Percentiles rank a stretch among this genome's conserved stretches.
These are phyloP conservation scores for Neuroterus valhalla DNA, from an alignment of 1,140 invertebrate genomes.

Conservation along the genomic window DNA sequence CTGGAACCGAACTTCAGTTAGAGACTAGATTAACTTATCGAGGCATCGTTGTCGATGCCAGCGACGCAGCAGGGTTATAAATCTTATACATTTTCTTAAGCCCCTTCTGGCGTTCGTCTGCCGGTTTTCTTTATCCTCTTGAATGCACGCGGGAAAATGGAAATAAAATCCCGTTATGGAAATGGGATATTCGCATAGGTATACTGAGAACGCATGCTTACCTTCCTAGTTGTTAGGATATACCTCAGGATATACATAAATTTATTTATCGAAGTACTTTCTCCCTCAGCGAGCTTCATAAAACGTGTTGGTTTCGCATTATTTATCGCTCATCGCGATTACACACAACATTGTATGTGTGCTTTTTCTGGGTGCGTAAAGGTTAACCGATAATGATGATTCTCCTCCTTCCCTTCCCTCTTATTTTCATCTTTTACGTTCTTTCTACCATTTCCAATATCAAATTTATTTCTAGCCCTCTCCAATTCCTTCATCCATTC, in stretches of 20 bases:
- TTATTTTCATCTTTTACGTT: background rate
- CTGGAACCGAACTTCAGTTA: conserved; percentile 4
- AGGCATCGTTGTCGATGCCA: conserved; percentile 26
- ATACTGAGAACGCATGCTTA: conserved; percentile 5
- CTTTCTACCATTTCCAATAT: background rate
- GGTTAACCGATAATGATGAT: conserved; percentile 32
- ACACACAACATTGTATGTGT: conserved; percentile 26
- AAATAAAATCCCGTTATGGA: conserved; percentile 64
- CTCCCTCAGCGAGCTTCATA: conserved; percentile 31
- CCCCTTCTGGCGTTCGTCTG: background rate
- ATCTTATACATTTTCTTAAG: conserved; percentile 22
- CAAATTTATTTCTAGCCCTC: too few species aligned
- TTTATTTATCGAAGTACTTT: conserved; percentile 50
- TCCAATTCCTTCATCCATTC: too few species aligned
- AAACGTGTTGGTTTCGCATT: conserved; percentile 14
- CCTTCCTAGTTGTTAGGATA: conserved; percentile 15
- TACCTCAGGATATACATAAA: conserved; percentile 24
- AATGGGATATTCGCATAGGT: conserved; percentile 44
- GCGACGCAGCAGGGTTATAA: conserved; percentile 19
- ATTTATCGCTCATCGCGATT: conserved; percentile 31
- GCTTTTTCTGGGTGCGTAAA: conserved; percentile 20
- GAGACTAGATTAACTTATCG: conserved; percentile 23
- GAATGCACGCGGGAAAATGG: conserved; percentile 52
- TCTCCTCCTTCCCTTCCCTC: conserved; percentile 2
- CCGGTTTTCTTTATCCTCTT: conserved; percentile 25